Base-by-base conservation (phyloP, 2,113 vertebrate species). In the Eretmochelys imbricata region DNA sequence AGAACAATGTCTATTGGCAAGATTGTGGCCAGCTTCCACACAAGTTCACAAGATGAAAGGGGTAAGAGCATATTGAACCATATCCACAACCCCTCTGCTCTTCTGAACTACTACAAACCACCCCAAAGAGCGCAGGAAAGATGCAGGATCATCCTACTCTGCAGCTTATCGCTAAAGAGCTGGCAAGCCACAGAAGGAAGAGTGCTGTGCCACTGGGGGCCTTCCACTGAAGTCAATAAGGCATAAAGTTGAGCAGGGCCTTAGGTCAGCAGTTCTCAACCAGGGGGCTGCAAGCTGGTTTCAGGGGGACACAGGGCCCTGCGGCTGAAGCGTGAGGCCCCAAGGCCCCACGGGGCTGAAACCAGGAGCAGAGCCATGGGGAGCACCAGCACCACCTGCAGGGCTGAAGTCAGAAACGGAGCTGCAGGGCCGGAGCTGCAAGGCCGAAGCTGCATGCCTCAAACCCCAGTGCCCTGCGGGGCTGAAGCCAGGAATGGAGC, bases 161-260 rank as follows among this genome's bases (percentile, higher is more conserved):
- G 16, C 25, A 0, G 16, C 6, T 25, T 53, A 2, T 35, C 17
- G 62, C 42, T 17, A 53, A 38, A 50, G n/a, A 83, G 17, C 5
- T 4, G 49, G 19, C 62, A 62, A 35, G 38, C 48, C 83, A 24
- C 9, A 85, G 86, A 84, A 24, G 82, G 54, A 6, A 2, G 11
- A 81, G 9, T 12, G 48, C 17, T 79, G 57, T 81, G 4, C 50
- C 48, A 31, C 38, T 1, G 4, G 6, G 59, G 24, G 2, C 38
- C 31, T 57, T 80, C n/a, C 22, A 50, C 5, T 83, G 14, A 38
- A 53, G 38, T 27, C 80, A 82, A 6, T 24, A 87, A 88, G 0
- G 0, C 10, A 42, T 2, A 4, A 4, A 5, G 10, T 0, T 0
- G 4, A 31, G 48, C 4, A 4, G 5, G 72, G 31, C 8, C 31